Evolutionary conservation across 2,888 invertebrate genomes (phyloP), one percentile per base, ranked within the genome.

Genomic region (Carterocephalus palaemon): DNA sequence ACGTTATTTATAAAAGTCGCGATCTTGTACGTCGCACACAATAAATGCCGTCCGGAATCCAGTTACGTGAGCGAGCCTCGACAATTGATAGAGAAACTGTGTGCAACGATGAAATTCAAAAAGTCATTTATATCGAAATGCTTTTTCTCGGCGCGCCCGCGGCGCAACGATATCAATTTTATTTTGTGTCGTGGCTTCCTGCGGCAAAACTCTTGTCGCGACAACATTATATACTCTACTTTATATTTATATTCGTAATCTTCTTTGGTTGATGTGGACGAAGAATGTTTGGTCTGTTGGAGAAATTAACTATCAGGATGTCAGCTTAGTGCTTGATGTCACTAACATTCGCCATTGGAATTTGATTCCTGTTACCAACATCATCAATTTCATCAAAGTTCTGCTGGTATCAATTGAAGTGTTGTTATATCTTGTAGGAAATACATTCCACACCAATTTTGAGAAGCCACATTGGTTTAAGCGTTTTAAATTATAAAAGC

Each of bases 41-140:
- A 83, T 84, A 84, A 85, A 83, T 81, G 84, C 75, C 80, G 22
- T 72, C 65, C 68, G 64, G 76, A 84, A 84, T 84, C 82, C 77
- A 75, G 82, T 84, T 85, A 84, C 77, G 75, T 67, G 62, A 72
- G 72, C 80, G 78, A 78, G 79, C 75, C 82, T 76, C 80, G 78
- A 81, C 85, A 81, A 82, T 85, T 86, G 86, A 85, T 84, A 84
- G 82, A 84, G 86, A 79, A 84, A 85, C 84, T 83, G 86, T 85
- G 85, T 81, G 82, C 86, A 85, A 82, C 83, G 86, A 84, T 85
- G 79, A 85, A 86, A 85, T 86, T 86, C 86, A 83, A 86, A 86
- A 86, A 86, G 84, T 86, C 85, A 86, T 86, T 86, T 86, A 84
- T 84, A 82, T 86, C 76, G 75, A 81, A 86, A 85, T 86, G 76